A percentile compares a stretch with the other conserved stretches of the same genome.
phyloP scores from a whole-genome alignment of 2,797 vertebrate species.

The Trachurus trachurus region DNA sequence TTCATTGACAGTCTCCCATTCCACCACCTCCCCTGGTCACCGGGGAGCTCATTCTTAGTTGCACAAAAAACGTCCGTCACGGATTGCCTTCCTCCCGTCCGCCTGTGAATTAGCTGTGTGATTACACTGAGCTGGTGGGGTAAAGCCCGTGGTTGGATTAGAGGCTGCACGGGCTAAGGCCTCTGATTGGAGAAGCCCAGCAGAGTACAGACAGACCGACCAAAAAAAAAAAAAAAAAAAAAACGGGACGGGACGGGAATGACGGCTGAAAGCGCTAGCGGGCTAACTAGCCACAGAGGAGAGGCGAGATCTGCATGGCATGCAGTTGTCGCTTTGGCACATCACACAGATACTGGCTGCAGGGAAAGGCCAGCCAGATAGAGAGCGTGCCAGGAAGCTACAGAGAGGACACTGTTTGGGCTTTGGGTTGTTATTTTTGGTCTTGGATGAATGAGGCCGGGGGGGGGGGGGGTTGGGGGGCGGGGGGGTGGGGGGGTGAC shows the following conservation, averaged over 20 bases:
- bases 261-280: constrained; percentile 52
- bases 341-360: constrained; percentile 77
- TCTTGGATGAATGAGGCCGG: constrained; percentile 69
- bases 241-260: constrained; percentile 24
- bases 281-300: constrained; percentile 77
- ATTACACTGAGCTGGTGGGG: constrained; percentile 86
- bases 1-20: constrained; percentile 78
- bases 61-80: constrained; percentile 87
- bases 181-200: constrained; percentile 79
- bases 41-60: constrained; percentile 84
- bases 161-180: constrained; percentile 72
- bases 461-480: background rate
- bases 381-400: constrained; percentile 72
- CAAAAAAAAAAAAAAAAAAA: constrained; percentile 14
- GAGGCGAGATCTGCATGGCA: constrained; percentile 65
- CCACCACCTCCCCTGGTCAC: constrained; percentile 76
- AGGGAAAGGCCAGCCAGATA: constrained; percentile 82
- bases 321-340: constrained; percentile 79
- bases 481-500: constrained; percentile 49
- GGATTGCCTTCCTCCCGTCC: constrained; percentile 85
- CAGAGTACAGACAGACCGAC: constrained; percentile 74
- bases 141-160: constrained; percentile 82
- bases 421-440: constrained; percentile 78
- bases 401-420: constrained; percentile 73
- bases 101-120: constrained; percentile 86